These are phyloP conservation scores for Molorchus minor DNA, from an alignment of 2,888 invertebrate species.

Conservation along the genomic window DNA sequence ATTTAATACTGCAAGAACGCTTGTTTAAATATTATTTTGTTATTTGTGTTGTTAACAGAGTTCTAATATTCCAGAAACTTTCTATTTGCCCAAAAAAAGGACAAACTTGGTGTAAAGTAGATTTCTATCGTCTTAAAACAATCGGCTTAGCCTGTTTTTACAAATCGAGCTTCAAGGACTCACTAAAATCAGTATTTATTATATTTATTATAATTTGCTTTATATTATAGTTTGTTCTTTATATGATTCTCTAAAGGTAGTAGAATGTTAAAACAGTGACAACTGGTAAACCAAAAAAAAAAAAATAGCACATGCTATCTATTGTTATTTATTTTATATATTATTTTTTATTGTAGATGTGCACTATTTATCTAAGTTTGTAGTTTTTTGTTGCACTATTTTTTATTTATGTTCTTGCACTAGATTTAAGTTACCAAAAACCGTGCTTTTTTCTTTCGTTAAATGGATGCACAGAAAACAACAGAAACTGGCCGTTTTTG, in stretches of 20 bases:
- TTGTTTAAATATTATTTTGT: conserved; percentile 50
- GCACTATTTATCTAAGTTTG: conserved; percentile 37
- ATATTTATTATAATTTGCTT: conserved; percentile 13
- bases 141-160: conserved; percentile 38
- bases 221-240: conserved; percentile 20
- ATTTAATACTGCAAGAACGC: conserved; percentile 39
- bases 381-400: conserved; percentile 40
- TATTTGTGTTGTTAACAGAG: conserved; percentile 57
- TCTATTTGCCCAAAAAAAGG: conserved; percentile 32
- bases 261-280: conserved; percentile 30
- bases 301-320: conserved; percentile 39
- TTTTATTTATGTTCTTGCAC: conserved; percentile 39
- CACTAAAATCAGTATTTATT: conserved; percentile 31
- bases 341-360: conserved; percentile 41
- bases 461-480: conserved; percentile 2
- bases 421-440: conserved; percentile 40
- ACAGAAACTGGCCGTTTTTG: not conserved
- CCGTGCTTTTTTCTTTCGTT: conserved; percentile 8
- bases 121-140: conserved; percentile 21
- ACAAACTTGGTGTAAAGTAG: conserved; percentile 19
- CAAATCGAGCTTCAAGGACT: conserved; percentile 35
- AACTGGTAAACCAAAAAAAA: conserved; percentile 23
- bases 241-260: conserved; percentile 20
- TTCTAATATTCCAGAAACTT: conserved; percentile 36
- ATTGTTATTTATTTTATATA: conserved; percentile 43